Evolutionary conservation across 1,140 invertebrate genomes (phyloP).

Genomic region (Coboldia fuscipes): DNA sequence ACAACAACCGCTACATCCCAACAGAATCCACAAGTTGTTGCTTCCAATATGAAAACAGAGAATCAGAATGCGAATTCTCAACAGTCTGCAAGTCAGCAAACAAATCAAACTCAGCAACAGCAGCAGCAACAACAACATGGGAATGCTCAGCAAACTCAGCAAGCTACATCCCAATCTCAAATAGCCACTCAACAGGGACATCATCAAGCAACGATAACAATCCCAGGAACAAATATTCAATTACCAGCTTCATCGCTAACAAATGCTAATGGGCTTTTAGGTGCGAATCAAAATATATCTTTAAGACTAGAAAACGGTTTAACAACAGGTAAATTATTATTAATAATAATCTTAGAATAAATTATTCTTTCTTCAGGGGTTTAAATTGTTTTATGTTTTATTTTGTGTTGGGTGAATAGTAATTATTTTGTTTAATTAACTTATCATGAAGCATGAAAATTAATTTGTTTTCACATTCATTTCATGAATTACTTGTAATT

Average conservation of each 20-base stretch:
- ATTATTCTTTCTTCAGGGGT: no score
- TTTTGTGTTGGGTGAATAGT: no score
- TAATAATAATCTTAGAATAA: no score
- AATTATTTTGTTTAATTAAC: no score
- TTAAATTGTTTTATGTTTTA: no score
- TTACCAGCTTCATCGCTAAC: constrained; percentile 25
- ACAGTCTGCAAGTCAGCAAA: background rate
- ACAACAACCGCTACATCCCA: constrained; percentile 6
- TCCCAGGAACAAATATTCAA: constrained; percentile 33
- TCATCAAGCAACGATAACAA: constrained; percentile 25
- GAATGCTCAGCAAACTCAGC: background rate
- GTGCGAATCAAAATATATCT: no score
- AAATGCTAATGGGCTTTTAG: constrained; percentile 15
- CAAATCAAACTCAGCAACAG: constrained; percentile 5
- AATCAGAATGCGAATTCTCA: background rate
- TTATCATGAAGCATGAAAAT: no score
- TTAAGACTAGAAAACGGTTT: no score
- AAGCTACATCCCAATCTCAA: constrained; percentile 1
- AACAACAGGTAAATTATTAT: no score
- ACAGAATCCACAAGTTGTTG: constrained; percentile 10
- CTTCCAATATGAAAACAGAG: no score
- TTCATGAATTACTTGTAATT: no score
- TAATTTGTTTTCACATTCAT: no score
- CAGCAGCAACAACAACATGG: constrained; percentile 1
- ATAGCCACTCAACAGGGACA: constrained; percentile 1